Percentiles rank a stretch among this genome's conserved stretches.
These are phyloP conservation scores for Episyrphus balteatus DNA, from an alignment of 1,140 invertebrate species.

Conservation along the genomic window DNA sequence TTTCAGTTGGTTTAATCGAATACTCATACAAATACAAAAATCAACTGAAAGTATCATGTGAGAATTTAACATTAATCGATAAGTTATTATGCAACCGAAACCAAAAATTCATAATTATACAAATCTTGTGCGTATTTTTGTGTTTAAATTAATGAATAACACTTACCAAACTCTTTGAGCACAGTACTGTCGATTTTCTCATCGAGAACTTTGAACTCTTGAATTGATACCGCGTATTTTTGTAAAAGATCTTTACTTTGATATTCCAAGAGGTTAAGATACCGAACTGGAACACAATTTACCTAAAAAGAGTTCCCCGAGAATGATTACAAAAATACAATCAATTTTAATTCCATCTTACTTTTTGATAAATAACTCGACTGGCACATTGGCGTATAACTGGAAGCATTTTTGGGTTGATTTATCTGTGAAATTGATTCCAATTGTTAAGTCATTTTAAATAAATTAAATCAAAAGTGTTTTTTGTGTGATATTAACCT, in stretches of 20 bases:
- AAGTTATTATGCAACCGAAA: conserved; percentile 17
- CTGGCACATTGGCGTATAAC: no score
- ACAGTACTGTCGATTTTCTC: conserved; percentile 51
- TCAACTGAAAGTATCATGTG: not conserved
- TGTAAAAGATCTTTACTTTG: conserved; percentile 91
- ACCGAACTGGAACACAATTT: conserved; percentile 29
- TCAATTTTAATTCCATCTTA: no score
- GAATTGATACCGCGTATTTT: conserved; percentile 82
- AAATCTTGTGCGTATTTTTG: not conserved
- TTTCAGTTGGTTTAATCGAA: no score
- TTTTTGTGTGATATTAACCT: no score
- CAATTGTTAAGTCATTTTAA: no score
- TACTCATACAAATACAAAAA: not conserved
- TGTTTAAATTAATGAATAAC: no score
- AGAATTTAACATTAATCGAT: not conserved
- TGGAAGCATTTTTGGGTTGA: no score
- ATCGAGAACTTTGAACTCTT: conserved; percentile 84
- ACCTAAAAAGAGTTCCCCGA: no score
- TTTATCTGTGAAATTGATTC: no score
- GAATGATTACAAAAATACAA: no score
- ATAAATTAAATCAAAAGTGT: no score
- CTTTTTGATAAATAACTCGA: no score
- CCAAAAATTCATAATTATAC: conserved; percentile 3
- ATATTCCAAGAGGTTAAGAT: conserved; percentile 92
- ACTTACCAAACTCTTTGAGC: conserved; percentile 68